Evolutionary conservation across 2,113 vertebrate species (phyloP).

Genomic region (Apodemus speciosus): DNA sequence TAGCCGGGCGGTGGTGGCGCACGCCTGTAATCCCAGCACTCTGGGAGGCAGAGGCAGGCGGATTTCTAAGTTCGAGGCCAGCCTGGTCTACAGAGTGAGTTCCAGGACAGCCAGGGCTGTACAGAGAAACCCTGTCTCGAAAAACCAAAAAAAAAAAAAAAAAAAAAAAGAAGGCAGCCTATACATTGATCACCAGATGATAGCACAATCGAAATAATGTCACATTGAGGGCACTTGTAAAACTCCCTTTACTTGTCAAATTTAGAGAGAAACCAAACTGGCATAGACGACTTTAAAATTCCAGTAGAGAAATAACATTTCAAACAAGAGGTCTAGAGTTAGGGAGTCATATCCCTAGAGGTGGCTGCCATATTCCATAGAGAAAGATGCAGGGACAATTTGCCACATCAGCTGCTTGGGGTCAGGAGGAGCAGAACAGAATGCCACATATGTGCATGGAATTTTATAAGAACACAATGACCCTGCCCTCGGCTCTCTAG

Average conservation of each 20-base stretch:
- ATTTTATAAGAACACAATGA: neutral
- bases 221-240: neutral
- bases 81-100: too few relatives aligned
- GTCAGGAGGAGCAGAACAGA: neutral
- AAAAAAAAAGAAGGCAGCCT: slow-evolving; percentile 21
- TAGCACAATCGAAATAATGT: neutral
- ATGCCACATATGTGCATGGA: neutral
- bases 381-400: neutral
- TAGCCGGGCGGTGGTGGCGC: too few relatives aligned
- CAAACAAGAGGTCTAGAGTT: neutral
- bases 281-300: slow-evolving; percentile 1
- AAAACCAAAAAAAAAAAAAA: too few relatives aligned
- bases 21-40: too few relatives aligned
- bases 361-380: neutral
- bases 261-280: slow-evolving; percentile 38
- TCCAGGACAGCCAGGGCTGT: too few relatives aligned
- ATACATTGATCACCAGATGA: neutral
- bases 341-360: neutral
- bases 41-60: too few relatives aligned
- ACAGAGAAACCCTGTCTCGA: too few relatives aligned
- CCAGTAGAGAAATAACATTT: slow-evolving; percentile 18
- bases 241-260: neutral
- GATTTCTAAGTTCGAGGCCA: too few relatives aligned
- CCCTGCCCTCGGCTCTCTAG: neutral
- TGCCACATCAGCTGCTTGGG: neutral